Conservation (phyloP, 1,140 invertebrate species). For the Eumaeus atala region DNA sequence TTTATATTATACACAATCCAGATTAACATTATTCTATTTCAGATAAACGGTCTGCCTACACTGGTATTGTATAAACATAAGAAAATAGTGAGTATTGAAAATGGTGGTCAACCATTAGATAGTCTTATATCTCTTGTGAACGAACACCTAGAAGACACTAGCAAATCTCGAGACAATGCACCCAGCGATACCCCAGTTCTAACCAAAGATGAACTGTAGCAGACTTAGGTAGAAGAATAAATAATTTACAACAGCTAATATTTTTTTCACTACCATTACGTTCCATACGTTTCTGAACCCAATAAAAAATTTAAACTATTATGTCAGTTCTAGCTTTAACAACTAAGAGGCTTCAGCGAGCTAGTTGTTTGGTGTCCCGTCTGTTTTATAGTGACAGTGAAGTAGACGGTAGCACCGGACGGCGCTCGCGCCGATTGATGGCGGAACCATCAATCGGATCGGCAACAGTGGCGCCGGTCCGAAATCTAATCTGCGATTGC, state of each 20-base stretch:
- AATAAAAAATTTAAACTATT: no score
- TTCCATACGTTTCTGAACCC: no score
- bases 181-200: constrained; percentile 13
- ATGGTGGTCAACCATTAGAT: constrained; percentile 48
- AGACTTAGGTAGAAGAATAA: constrained; percentile 34
- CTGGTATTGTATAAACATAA: constrained; percentile 60
- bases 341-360: no score
- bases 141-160: constrained; percentile 38
- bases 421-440: no score
- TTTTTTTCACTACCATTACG: not conserved
- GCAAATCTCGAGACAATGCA: constrained; percentile 17
- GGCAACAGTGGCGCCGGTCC: no score
- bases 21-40: constrained; percentile 28
- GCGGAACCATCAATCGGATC: no score
- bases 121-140: constrained; percentile 50
- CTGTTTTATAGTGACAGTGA: no score
- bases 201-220: constrained; percentile 58
- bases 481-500: no score
- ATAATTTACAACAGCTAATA: constrained; percentile 19
- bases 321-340: no score
- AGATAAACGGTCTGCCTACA: constrained; percentile 58
- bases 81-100: constrained; percentile 49
- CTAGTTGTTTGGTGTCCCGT: no score
- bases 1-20: no score
- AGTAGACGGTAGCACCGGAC: no score